These are phyloP conservation scores for Drosophila pectinifera DNA, from an alignment of 1,140 invertebrate species.

Conservation along the genomic window DNA sequence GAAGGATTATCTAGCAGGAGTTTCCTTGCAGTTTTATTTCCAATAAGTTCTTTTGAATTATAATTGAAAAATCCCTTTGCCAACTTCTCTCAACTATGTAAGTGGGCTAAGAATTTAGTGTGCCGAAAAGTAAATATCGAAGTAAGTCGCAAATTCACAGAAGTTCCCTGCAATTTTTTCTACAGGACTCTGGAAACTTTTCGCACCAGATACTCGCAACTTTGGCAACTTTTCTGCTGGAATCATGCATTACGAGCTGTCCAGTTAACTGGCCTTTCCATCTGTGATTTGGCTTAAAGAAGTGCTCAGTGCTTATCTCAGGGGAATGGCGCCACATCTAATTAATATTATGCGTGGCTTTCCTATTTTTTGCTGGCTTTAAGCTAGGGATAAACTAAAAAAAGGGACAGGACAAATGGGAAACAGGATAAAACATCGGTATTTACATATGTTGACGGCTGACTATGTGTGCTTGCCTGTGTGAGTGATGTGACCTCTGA, in stretches of 20 bases:
- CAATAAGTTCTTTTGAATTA: neutral
- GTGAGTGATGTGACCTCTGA: slow-evolving; percentile 41
- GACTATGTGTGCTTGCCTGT: slow-evolving; percentile 4
- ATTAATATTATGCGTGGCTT: slow-evolving; percentile 26
- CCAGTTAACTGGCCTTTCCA: slow-evolving; percentile 14
- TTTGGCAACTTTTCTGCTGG: slow-evolving; percentile 17
- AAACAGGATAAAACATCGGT: slow-evolving; percentile 30
- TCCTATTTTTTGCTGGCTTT: slow-evolving; percentile 5
- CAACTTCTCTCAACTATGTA: neutral
- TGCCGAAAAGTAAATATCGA: slow-evolving; percentile 6
- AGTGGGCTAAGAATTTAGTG: slow-evolving; percentile 12
- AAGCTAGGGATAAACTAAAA: slow-evolving; percentile 18
- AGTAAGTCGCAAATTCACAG: neutral
- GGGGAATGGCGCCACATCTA: slow-evolving; percentile 17
- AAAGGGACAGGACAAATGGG: slow-evolving; percentile 35
- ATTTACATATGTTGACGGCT: slow-evolving; percentile 42
- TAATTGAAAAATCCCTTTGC: neutral
- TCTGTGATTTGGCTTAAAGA: slow-evolving; percentile 1
- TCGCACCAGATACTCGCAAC: slow-evolving; percentile 5
- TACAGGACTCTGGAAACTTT: slow-evolving; percentile 20
- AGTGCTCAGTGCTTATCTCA: neutral
- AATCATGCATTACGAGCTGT: slow-evolving; percentile 15
- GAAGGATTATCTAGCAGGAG: neutral
- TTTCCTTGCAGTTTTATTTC: neutral
- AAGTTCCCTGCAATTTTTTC: slow-evolving; percentile 1